Base-by-base conservation (phyloP, 2,888 invertebrate genomes). In the Gymnocheta viridis region DNA sequence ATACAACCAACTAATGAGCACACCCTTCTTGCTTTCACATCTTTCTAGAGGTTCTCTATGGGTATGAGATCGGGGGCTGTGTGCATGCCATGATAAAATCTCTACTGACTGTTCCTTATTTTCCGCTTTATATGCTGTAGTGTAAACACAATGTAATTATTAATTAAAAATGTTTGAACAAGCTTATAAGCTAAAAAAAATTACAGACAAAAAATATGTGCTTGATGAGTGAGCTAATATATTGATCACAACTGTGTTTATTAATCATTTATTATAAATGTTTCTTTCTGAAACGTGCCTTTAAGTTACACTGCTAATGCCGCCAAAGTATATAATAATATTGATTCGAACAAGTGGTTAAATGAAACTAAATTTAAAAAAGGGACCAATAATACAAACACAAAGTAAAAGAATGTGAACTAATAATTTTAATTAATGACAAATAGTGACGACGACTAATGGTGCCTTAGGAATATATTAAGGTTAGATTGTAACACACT, bases 401-500 rank as follows among this genome's bases (percentile, higher is more conserved):
- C 10, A 32, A 3, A 22, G 19, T 9, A 27, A 22, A 38, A 22
- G 2, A 12, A 32, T 4, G 0, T 54, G 19, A 64, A 62, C 24
- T 32, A 47, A 44, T 32, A 44, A 66, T 44, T 62, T 69, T 54
- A 76, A 56, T 29, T 24, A 69, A 62, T 56, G 60, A 14, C 24
- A 24, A 62, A 19, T 38, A 76, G 35, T 7, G 19, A 0, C 5
- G 19, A 0, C n/a, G 10, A 5, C 9, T 60, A 17, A 22, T 56
- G 29, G 58, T 35, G 58, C 51, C 10, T 14, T 58, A 38, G 24
- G 56, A 38, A 51, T 19, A 35, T 27, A 44, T 6, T 67, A 44
- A 29, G 35, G n/a, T 44, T 58, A 44, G 35, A 66, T 7, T 72
- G 44, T 67, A 77, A 72, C 83, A 84, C 70, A 22, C 73, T 35